Evolutionary conservation across 2,113 vertebrate species (phyloP), one percentile per base, ranked within the genome.

Genomic region (Varanus komodoensis): DNA sequence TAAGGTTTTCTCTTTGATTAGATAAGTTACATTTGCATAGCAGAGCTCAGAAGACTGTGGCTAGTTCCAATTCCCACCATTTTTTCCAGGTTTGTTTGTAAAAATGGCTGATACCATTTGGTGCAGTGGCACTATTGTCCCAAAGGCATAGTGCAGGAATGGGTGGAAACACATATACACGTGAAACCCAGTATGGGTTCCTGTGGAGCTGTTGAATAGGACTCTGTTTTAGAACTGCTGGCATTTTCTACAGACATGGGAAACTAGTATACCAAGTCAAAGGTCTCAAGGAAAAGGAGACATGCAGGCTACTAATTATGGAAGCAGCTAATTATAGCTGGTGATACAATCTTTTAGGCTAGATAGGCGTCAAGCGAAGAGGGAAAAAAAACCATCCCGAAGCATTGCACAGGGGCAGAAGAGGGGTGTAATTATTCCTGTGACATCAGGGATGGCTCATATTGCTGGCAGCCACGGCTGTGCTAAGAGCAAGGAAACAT

Each of bases 221-320:
- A 54, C 19, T 23, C 50, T 6, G 32, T 82, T 83, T 44, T 21
- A 75, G 54, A 89, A 50, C 52, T 44, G 21, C 71, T 21, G 27
- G 21, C 57, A 19, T n/a, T 82, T 90, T 85, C 38, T 80, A 7
- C 61, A 67, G 21, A 48, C 15, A 48, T 88, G 80, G 82, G 91
- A 93, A 78, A 74, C 61, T 19, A 67, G 87, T 64, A 80, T 48
- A 87, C 71, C 80, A 9, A 86, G 48, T 50, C 14, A 88, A 2
- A 32, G 86, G n/a, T 68, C 74, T 89, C 78, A 82, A 85, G 48
- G 54, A 71, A 82, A 82, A 80, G 64, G 54, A 84, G 91, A 12
- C 87, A 9, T 34, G 88, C n/a, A 84, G 86, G 27, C 54, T 82
- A 64, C 87, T 91, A 48, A 82, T 81, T 80, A 91, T 84, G 52